Conservation (phyloP, 2,113 vertebrate species). For the Megaleporinus macrocephalus region DNA sequence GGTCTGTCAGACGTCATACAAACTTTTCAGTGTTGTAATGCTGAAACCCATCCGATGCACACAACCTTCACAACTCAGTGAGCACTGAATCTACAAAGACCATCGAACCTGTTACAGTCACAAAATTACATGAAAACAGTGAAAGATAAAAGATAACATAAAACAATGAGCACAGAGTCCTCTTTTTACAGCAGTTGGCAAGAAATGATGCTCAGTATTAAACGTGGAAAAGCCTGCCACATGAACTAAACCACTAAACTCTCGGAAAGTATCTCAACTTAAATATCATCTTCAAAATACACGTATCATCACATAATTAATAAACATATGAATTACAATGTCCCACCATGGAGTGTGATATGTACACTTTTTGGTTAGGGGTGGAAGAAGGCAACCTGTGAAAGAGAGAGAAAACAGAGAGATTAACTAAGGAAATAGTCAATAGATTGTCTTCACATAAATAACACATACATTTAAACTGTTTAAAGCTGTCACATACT, state of each 20-base stretch:
- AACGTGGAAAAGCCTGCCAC: slow-evolving; percentile 2
- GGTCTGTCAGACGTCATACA: not conserved
- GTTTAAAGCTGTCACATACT: not conserved
- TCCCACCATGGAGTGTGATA: not conserved
- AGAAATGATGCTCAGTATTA: slow-evolving; percentile 1
- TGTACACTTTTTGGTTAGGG: slow-evolving; percentile 3
- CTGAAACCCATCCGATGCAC: not conserved
- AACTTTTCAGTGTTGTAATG: not conserved
- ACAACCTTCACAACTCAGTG: no score
- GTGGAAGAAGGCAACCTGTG: slow-evolving; percentile 29
- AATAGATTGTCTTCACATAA: not conserved
- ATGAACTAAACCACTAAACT: not conserved
- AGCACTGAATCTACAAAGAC: not conserved
- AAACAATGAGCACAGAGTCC: not conserved
- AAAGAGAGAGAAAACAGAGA: slow-evolving; percentile 23
- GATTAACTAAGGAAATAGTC: not conserved
- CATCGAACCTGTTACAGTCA: not conserved
- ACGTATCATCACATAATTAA: not conserved
- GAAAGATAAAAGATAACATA: not conserved
- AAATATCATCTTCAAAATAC: not conserved
- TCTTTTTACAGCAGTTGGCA: slow-evolving; percentile 29
- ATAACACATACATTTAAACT: not conserved
- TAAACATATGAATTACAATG: not conserved
- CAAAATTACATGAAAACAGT: not conserved
- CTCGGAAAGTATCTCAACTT: not conserved